Percentiles rank a stretch among this genome's conserved stretches.
Conservation (phyloP, 1,140 invertebrate species). For the Temnothorax nylanderi region DNA sequence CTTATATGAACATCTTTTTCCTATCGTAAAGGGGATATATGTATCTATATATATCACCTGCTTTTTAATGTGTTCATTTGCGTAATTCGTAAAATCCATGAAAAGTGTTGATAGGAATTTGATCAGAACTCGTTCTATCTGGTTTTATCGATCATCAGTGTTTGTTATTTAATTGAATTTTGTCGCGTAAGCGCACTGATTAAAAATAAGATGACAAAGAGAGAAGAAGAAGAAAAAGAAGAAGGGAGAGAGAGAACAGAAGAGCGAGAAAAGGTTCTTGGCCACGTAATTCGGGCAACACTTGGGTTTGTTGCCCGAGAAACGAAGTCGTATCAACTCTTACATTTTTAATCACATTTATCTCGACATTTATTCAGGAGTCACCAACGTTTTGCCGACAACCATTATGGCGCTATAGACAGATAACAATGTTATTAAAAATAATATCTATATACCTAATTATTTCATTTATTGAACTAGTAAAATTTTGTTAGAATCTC, state of each 20-base stretch:
- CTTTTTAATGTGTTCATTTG: not conserved
- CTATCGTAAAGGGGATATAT: too few relatives aligned
- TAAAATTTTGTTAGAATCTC: not conserved
- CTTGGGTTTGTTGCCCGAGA: conserved; percentile 12
- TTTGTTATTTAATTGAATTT: conserved; percentile 2
- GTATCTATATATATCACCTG: not conserved
- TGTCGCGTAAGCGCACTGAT: not conserved
- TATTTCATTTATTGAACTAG: not conserved
- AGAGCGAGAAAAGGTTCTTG: not conserved
- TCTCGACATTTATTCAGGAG: conserved; percentile 7
- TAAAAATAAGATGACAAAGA: not conserved
- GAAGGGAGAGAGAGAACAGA: not conserved
- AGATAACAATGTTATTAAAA: not conserved
- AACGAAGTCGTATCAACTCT: conserved; percentile 21
- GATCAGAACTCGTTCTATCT: not conserved
- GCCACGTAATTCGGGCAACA: conserved; percentile 9
- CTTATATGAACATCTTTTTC: not conserved
- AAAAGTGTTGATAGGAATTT: not conserved
- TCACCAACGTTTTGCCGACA: not conserved
- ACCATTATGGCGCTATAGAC: not conserved
- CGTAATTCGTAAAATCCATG: not conserved
- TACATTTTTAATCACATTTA: conserved; percentile 24
- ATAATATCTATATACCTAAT: not conserved
- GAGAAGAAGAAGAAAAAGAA: not conserved
- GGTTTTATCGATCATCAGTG: not conserved